Percentiles rank a stretch among this genome's conserved stretches.
Conservation (phyloP, 2,888 invertebrate species). For the Bellardia pandia region DNA sequence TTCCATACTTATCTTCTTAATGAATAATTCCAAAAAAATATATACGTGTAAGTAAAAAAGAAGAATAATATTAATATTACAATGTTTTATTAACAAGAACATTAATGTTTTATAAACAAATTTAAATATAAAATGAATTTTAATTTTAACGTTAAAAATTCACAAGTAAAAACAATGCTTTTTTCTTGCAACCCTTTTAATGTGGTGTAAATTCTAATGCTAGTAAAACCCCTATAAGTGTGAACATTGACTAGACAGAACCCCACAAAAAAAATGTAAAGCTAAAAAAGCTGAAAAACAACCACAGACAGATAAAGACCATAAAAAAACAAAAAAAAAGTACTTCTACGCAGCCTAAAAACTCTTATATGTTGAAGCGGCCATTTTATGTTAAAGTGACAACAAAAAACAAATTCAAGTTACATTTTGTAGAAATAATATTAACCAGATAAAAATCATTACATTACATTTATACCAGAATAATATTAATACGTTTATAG, state of each 20-base stretch:
- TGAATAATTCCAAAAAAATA: neutral
- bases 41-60: slow-evolving; percentile 23
- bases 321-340: neutral
- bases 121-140: neutral
- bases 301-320: slow-evolving; percentile 21
- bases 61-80: neutral
- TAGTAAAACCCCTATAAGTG: slow-evolving; percentile 50
- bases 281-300: neutral
- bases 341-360: slow-evolving; percentile 18
- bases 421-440: too few species aligned
- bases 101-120: neutral
- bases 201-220: neutral
- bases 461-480: neutral
- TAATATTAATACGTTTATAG: neutral
- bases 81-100: neutral
- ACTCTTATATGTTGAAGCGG: neutral
- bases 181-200: slow-evolving; percentile 13
- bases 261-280: slow-evolving; percentile 34
- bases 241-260: slow-evolving; percentile 49
- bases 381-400: slow-evolving; percentile 29
- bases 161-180: too few species aligned
- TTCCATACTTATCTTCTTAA: slow-evolving; percentile 21
- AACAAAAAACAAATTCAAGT: too few species aligned
- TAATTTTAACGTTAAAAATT: neutral
- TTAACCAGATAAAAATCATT: neutral